These are phyloP conservation scores for Oncorhynchus clarkii DNA, from an alignment of 2,113 vertebrate genomes.

Conservation along the genomic window DNA sequence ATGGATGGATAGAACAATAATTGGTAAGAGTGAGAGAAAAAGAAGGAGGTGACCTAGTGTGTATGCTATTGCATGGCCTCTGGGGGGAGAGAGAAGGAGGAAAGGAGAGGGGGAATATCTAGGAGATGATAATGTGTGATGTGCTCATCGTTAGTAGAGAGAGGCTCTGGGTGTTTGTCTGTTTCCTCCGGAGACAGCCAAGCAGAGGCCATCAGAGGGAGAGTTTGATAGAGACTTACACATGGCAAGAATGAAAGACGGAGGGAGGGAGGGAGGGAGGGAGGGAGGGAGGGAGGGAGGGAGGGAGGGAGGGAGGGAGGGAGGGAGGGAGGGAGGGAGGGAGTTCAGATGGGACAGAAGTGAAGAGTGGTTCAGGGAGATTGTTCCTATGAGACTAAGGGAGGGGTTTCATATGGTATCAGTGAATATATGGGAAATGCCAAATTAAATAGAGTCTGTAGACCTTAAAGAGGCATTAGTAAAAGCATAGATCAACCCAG, in stretches of 20 bases:
- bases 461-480: not conserved
- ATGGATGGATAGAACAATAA: not conserved
- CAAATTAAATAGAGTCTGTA: constrained; percentile 60
- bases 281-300: not conserved
- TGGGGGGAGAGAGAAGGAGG: constrained; percentile 9
- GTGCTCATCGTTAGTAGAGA: constrained; percentile 41
- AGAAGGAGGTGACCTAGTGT: not conserved
- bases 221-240: constrained; percentile 6
- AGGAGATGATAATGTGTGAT: constrained; percentile 53
- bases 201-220: constrained; percentile 46
- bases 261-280: not conserved
- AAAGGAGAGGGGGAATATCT: constrained; percentile 18
- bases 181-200: constrained; percentile 68
- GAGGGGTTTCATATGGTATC: constrained; percentile 49
- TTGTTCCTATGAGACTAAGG: constrained; percentile 50
- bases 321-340: too few species aligned
- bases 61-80: not conserved
- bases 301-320: too few species aligned
- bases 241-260: not conserved
- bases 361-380: constrained; percentile 38
- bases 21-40: not conserved
- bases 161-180: constrained; percentile 29
- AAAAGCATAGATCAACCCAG: not conserved
- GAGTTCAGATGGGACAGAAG: constrained; percentile 18
- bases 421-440: constrained; percentile 56